Conservation (phyloP, 2,797 vertebrate genomes). For the Valencia hispanica region DNA sequence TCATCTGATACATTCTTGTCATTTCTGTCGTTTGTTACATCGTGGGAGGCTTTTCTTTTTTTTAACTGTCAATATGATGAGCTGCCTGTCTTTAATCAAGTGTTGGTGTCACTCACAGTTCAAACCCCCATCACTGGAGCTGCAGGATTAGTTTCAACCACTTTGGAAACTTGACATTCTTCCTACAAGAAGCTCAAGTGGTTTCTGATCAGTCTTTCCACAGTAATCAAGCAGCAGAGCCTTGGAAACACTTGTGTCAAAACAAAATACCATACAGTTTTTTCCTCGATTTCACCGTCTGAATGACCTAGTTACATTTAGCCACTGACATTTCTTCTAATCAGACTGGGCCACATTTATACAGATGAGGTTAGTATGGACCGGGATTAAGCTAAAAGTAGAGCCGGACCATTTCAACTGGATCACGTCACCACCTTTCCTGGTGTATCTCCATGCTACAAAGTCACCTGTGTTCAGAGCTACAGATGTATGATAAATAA, state of each 20-base stretch:
- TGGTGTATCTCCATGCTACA: neutral
- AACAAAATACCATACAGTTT: neutral
- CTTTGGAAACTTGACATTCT: slow-evolving; percentile 5
- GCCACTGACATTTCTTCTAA: neutral
- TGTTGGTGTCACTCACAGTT: slow-evolving; percentile 6
- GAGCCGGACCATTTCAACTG: neutral
- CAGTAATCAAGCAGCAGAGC: slow-evolving; percentile 10
- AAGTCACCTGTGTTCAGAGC: neutral
- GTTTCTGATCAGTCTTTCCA: slow-evolving; percentile 20
- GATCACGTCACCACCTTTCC: slow-evolving; percentile 9
- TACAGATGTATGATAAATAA: neutral
- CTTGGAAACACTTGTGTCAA: slow-evolving; percentile 25
- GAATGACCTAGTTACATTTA: neutral
- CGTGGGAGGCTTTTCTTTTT: slow-evolving; percentile 6
- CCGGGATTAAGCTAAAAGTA: neutral
- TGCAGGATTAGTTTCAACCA: slow-evolving; percentile 9
- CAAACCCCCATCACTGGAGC: slow-evolving; percentile 13
- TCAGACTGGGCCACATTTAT: slow-evolving; percentile 1
- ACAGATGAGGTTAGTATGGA: slow-evolving; percentile 5
- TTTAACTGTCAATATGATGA: slow-evolving; percentile 7
- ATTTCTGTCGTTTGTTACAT: slow-evolving; percentile 28
- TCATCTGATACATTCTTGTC: slow-evolving; percentile 27
- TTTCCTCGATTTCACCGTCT: slow-evolving; percentile 9
- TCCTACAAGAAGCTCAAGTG: slow-evolving; percentile 1
- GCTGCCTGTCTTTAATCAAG: slow-evolving; percentile 11